Evolutionary conservation across 2,797 vertebrate species (phyloP), one percentile per base, ranked within the genome.

Genomic region (Pipistrellus kuhlii): DNA sequence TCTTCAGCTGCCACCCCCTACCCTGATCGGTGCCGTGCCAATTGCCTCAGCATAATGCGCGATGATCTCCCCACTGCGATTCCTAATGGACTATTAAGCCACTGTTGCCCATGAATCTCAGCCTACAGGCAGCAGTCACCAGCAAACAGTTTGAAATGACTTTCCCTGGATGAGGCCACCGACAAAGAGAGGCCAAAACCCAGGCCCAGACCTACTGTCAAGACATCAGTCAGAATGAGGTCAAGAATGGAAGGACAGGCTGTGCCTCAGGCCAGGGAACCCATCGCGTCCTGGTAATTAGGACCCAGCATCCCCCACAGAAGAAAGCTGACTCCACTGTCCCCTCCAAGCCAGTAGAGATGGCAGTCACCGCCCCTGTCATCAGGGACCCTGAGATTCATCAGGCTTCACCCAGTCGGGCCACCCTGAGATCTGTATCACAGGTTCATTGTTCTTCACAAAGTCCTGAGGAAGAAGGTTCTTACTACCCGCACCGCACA

Each of bases 51-150:
- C 90, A 66, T 90, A 94, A 95, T 88, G 55, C 30, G n/a, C 41
- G 93, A 78, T 73, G 85, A 95, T 95, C 90, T 92, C 75, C 94
- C 94, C 82, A 92, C 96, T 95, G 93, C 86, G 94, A 90, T 87
- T 88, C 41, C 18, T 92, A 96, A 97, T 94, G 95, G 94, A 41
- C 90, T 92, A 30, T 94, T 96, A 97, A 95, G 71, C 90, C 94
- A 88, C n/a, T 32, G 78, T 88, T 91, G 84, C 93, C 90, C 78
- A 48, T 71, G 90, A 93, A 90, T 93, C 95, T 95, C 78, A 94
- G 89, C 66, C 80, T 82, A 72, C 8, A 88, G 62, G 83, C 87
- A 95, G 90, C 48, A 72, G 84, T 94, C 93, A 71, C 38, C 93
- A 95, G 92, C 91, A 94, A 94, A 71, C 64, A 89, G 69, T 90